Percentiles rank a stretch among this genome's conserved stretches.
These are phyloP conservation scores for Sylvicapra grimmia DNA, from an alignment of 2,113 vertebrate species.

Conservation along the genomic window DNA sequence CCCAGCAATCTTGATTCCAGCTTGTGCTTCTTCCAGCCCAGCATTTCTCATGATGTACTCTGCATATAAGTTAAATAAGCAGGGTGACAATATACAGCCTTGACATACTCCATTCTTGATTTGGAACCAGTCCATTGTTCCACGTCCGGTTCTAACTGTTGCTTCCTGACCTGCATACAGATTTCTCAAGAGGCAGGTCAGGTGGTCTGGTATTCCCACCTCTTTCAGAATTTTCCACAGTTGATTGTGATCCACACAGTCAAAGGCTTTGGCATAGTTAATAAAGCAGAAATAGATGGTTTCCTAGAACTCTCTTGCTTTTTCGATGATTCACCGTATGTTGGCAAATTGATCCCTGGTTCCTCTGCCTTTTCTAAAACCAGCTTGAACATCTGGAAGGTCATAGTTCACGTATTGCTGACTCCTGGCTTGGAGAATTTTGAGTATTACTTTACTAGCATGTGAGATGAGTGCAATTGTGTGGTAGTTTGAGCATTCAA, in stretches of 20 bases:
- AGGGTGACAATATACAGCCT: not conserved
- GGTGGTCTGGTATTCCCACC: not conserved
- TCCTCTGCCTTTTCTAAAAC: not conserved
- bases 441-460: not conserved
- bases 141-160: not conserved
- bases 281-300: not conserved
- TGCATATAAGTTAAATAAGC: not conserved
- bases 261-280: not conserved
- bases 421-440: not conserved
- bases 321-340: not conserved
- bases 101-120: rapidly evolving
- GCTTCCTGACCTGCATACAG: not conserved
- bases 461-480: no score
- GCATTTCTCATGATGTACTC: not conserved
- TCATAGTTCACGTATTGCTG: rapidly evolving
- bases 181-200: not conserved
- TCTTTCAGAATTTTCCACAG: not conserved
- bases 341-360: not conserved
- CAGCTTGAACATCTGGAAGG: not conserved
- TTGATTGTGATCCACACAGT: not conserved
- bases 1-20: rapidly evolving
- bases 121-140: not conserved
- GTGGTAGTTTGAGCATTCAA: not conserved
- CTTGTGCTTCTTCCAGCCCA: not conserved
- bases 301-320: not conserved